Base-by-base conservation (phyloP, 2,888 invertebrate genomes). In the Drosophila kanekoi region DNA sequence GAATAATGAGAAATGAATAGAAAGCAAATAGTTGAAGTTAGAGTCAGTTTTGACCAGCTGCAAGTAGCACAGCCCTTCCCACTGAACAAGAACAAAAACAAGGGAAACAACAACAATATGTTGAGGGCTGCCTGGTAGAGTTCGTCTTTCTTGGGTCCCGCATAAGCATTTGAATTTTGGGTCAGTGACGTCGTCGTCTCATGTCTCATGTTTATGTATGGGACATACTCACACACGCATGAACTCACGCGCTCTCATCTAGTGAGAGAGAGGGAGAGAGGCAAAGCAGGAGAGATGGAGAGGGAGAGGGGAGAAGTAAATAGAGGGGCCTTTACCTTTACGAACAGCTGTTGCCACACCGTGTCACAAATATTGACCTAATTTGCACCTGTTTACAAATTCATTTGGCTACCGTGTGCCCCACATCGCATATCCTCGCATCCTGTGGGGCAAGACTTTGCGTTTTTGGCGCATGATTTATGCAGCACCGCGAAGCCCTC, bases 371-470 rank as follows among this genome's bases (percentile, higher is more conserved):
- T 77, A 85, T 81, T 82, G 86, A 82, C 82, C 81, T 69, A 86
- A 82, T 82, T 86, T 81, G 84, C 81, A 86, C 79, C 82, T 82
- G 82, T 74, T 82, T 82, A 82, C 79, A 83, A 86, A 86, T 86
- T 82, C 86, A 82, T 86, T 86, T 66, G 70, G 66, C 73, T 57
- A 72, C 64, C 51, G 23, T 49, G 28, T 32, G 51, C 35, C 59
- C 60, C 44, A 47, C 60, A 41, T 40, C 51, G 59, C 51, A 52
- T 56, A 53, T 51, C 54, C 66, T 57, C 20, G 51, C 59, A 62
- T 66, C 65, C 81, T 66, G 57, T 62, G 51, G 47, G 53, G 56
- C 68, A 75, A 79, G 60, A 68, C 77, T 85, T 82, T 85, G 80
- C 79, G 75, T 75, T 77, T 84, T 82, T 79, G 82, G 72, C 80